phyloP scores from a whole-genome alignment of 2,888 invertebrate species.

The Oscheius sp. region DNA sequence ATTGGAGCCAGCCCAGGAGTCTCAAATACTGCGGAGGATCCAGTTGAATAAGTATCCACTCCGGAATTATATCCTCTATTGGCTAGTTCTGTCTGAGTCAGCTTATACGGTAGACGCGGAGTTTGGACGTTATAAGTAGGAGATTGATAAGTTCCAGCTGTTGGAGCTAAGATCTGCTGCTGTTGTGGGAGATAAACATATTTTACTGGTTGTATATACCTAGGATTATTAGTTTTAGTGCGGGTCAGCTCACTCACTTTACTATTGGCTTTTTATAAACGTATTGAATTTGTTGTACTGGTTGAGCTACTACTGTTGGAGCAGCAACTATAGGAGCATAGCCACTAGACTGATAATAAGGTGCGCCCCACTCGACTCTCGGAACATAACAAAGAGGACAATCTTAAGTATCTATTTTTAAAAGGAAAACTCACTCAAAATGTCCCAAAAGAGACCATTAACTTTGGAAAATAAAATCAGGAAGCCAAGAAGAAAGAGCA shows the following conservation, averaged over 20 bases:
- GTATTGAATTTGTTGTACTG: conserved; percentile 1
- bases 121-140: not conserved
- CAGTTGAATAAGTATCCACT: not conserved
- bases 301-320: not conserved
- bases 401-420: not conserved
- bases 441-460: not conserved
- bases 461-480: not conserved
- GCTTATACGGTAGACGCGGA: not conserved
- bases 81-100: not conserved
- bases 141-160: too few species aligned
- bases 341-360: not conserved
- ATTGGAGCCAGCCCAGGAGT: too few species aligned
- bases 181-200: conserved; percentile 3
- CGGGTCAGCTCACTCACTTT: not conserved
- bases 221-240: not conserved
- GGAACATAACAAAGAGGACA: not conserved
- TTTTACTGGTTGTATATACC: not conserved
- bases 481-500: not conserved
- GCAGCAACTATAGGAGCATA: not conserved
- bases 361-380: not conserved
- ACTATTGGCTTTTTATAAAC: conserved; percentile 8
- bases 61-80: not conserved
- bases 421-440: conserved; percentile 7
- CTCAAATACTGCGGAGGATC: not conserved
- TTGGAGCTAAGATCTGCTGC: too few species aligned